Evolutionary conservation across 2,113 vertebrate genomes (phyloP).

Genomic region (human): DNA sequence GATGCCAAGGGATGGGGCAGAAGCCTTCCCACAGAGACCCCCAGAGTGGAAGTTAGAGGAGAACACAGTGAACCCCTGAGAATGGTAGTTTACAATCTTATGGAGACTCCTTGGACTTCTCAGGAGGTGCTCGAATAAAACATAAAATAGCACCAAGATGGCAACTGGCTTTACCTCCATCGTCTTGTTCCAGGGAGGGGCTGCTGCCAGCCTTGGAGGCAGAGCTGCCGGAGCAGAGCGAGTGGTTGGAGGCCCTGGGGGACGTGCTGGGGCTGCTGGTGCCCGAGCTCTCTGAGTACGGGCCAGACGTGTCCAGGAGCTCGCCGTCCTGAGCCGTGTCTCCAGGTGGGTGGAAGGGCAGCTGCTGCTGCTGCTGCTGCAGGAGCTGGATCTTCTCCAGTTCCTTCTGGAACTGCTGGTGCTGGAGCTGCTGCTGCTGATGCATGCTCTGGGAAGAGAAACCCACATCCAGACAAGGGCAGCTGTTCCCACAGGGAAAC

Average conservation of each 20-base stretch:
- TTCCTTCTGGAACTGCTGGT: conserved; percentile 93
- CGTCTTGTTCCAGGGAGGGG: conserved; percentile 90
- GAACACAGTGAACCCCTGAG: not conserved
- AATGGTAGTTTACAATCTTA: not conserved
- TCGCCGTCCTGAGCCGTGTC: conserved; percentile 86
- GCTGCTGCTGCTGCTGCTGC: conserved; percentile 93
- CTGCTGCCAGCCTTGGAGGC: conserved; percentile 87
- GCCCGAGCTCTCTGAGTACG: conserved; percentile 90
- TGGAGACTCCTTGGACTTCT: not conserved
- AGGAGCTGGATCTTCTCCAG: conserved; percentile 95
- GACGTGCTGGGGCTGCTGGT: conserved; percentile 94
- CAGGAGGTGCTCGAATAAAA: not conserved
- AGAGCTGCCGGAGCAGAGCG: conserved; percentile 89
- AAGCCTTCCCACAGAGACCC: not conserved
- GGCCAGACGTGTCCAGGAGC: conserved; percentile 85
- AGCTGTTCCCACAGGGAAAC: accelerated
- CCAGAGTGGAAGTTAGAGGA: not conserved
- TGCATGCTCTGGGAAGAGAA: conserved; percentile 87
- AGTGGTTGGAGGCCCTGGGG: conserved; percentile 94
- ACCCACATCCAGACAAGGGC: not conserved
- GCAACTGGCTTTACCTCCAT: conserved; percentile 84
- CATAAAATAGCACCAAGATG: not conserved
- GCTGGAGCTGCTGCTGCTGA: conserved; percentile 95
- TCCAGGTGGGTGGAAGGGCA: conserved; percentile 85
- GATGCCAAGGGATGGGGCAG: not conserved